Conservation (phyloP, 2,888 invertebrate species). For the Celastrina argiolus region DNA sequence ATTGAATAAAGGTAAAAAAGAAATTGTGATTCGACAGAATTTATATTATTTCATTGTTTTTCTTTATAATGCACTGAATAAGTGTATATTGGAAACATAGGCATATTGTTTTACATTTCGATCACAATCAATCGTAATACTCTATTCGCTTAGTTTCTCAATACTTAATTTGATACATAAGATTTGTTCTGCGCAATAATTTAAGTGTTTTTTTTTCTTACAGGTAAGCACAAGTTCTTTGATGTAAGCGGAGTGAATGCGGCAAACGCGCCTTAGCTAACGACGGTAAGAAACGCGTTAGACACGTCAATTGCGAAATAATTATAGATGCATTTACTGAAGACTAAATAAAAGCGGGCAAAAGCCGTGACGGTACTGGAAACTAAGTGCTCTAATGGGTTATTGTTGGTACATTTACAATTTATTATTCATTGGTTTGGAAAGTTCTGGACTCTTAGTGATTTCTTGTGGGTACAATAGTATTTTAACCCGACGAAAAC, state of each 20-base stretch:
- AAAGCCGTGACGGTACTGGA: conserved; percentile 28
- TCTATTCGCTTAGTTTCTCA: no score
- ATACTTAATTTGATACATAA: no score
- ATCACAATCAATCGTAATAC: no score
- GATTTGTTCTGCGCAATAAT: background rate
- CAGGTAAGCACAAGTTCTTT: conserved; percentile 14
- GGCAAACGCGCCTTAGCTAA: conserved; percentile 27
- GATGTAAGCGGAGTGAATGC: conserved; percentile 4
- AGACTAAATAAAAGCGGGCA: conserved; percentile 29
- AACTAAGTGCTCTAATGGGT: conserved; percentile 2
- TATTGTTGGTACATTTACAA: background rate
- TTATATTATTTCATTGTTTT: no score
- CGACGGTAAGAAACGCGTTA: conserved; percentile 36
- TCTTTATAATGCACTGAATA: no score
- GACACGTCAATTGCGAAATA: conserved; percentile 37
- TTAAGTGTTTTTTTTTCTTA: background rate
- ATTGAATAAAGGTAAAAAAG: no score
- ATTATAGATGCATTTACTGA: conserved; percentile 34
- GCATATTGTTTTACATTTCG: no score
- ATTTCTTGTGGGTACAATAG: no score
- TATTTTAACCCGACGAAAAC: no score
- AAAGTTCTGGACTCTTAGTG: no score
- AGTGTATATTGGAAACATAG: no score
- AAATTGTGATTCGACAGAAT: no score
- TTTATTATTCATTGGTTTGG: conserved; percentile 8